Percentiles rank a stretch among this genome's conserved stretches.
phyloP scores from a whole-genome alignment of 30 jellyfish, hydroid and myxozoan genomes.

The Euphysa ruthae region DNA sequence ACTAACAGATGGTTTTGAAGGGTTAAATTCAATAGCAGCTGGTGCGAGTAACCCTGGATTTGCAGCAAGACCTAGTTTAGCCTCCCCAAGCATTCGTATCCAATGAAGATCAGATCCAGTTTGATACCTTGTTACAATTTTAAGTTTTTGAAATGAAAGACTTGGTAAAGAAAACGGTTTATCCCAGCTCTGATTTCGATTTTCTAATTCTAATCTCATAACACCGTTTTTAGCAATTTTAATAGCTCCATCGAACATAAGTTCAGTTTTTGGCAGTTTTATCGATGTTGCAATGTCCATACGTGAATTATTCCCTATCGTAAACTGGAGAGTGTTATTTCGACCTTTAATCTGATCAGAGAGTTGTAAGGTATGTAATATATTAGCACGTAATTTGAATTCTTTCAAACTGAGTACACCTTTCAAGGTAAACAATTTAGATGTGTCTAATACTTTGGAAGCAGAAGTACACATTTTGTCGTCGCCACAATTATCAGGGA shows the following conservation, averaged over 20 bases:
- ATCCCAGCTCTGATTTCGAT: slow-evolving; percentile 59
- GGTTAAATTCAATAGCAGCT: slow-evolving; percentile 49
- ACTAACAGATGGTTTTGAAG: slow-evolving; percentile 59
- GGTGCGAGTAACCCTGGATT: slow-evolving; percentile 75
- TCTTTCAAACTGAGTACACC: slow-evolving; percentile 71
- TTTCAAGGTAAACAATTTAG: slow-evolving; percentile 56
- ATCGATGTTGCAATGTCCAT: slow-evolving; percentile 50
- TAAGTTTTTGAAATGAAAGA: slow-evolving; percentile 47
- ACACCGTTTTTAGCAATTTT: slow-evolving; percentile 65
- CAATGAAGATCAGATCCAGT: slow-evolving; percentile 46
- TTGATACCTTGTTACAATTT: slow-evolving; percentile 43
- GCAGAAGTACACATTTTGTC: slow-evolving; percentile 80
- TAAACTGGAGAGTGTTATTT: slow-evolving; percentile 64
- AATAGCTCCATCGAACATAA: slow-evolving; percentile 61
- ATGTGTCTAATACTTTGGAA: slow-evolving; percentile 38
- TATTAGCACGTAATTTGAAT: slow-evolving; percentile 53
- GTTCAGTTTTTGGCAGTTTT: slow-evolving; percentile 36
- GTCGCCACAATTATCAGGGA: slow-evolving; percentile 98
- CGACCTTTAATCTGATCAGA: slow-evolving; percentile 57
- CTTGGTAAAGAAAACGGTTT: slow-evolving; percentile 75
- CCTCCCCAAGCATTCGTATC: slow-evolving; percentile 48
- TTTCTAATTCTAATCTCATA: slow-evolving; percentile 41
- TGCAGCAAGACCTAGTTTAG: slow-evolving; percentile 63
- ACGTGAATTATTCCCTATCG: slow-evolving; percentile 59
- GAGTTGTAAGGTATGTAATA: slow-evolving; percentile 32